Base-by-base conservation (phyloP, 2,797 vertebrate species). In the Astyanax mexicanus region DNA sequence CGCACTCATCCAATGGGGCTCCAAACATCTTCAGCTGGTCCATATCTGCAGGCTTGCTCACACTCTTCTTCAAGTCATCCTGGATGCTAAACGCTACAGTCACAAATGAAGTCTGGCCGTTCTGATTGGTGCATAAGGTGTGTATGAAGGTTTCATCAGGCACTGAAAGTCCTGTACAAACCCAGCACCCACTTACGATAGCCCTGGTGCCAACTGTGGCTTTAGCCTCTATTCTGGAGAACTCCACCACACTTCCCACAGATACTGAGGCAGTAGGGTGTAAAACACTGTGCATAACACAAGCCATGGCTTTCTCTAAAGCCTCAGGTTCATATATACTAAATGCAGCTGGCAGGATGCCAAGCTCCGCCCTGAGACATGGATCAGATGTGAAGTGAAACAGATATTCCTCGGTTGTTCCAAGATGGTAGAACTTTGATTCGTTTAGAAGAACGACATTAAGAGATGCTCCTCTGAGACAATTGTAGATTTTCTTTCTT, bases 371-470 rank as follows among this genome's bases (percentile, higher is more conserved):
- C 66, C 87, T 93, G 83, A 98, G 91, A 6, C 68, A 84, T 64
- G 66, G 88, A 8, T 95, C 90, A 19, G 89, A 84, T 0, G 95
- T 90, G 17, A 97, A 93, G 85, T 98, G 96, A 80, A 92, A 93
- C 71, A 97, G 88, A 79, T 96, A 99, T 78, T 99, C 98, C 0
- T 91, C 85, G 0, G 93, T 93, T 71, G 96, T 98, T 49, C 97
- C 97, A 0, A 98, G 87, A 86, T 99, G 97, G 83, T 96, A 98
- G 88, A 99, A 99, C 80, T 90, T 96, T 11, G 98, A 99, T 82
- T 96, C 95, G 81, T 96, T 95, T 62, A 99, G 90, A 47, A 95
- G 85, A 15, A 98, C 84, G 40, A 99, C 93, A 38, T 96, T 95
- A 0, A 99, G 87, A 0, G 89, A 58, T 0, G 94, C 96, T 75